Conservation (phyloP, 2,113 vertebrate genomes). For the Orientallactaga bullata region DNA sequence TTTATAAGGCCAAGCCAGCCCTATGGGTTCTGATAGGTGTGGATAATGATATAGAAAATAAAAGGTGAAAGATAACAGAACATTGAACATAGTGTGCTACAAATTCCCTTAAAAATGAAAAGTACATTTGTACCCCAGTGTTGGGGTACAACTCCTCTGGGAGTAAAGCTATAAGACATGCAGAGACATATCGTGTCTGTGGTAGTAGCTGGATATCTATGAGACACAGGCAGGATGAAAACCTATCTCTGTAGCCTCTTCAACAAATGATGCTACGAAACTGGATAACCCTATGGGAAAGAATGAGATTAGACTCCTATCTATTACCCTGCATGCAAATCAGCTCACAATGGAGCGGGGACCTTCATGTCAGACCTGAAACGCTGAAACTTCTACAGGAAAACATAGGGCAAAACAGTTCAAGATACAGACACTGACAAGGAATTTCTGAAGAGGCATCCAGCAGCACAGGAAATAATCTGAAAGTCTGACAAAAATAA, state of each 20-base stretch:
- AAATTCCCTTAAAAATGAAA: slow-evolving; percentile 9
- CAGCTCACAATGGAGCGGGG: neutral
- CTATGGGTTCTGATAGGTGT: neutral
- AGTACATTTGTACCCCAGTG: neutral
- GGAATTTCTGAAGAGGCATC: neutral
- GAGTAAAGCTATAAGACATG: neutral
- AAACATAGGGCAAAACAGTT: neutral
- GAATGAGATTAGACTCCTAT: neutral
- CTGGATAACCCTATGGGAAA: no score
- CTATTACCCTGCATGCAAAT: neutral
- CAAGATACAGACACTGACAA: neutral
- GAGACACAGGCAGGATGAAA: neutral
- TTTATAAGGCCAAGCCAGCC: neutral
- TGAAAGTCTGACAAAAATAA: neutral
- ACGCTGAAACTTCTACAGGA: no score
- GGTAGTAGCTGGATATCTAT: neutral
- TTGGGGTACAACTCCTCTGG: neutral
- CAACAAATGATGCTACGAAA: neutral
- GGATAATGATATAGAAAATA: neutral
- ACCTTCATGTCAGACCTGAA: no score
- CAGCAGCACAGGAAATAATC: neutral
- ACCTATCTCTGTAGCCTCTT: neutral
- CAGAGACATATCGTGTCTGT: neutral
- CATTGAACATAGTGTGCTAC: neutral
- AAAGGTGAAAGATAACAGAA: neutral